Conservation (phyloP, 2,888 invertebrate species). For the Parnassius smintheus region DNA sequence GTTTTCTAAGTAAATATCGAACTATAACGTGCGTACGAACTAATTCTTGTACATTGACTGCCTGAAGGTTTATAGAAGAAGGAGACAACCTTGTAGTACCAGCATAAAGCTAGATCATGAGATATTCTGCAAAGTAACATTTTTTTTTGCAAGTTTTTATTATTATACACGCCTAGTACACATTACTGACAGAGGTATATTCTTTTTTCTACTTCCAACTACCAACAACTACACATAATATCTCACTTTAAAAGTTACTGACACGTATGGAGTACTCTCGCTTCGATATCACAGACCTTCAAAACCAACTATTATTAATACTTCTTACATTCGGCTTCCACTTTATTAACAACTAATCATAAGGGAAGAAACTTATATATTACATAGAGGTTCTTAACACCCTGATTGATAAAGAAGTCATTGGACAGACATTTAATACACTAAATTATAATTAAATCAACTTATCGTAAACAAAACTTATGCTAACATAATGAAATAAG, state of each 20-base stretch:
- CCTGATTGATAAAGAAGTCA: slow-evolving; percentile 25
- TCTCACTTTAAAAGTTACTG: slow-evolving; percentile 10
- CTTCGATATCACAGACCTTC: slow-evolving; percentile 61
- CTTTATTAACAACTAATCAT: slow-evolving; percentile 9
- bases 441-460: slow-evolving; percentile 26
- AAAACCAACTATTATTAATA: slow-evolving; percentile 42
- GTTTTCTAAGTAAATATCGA: no score
- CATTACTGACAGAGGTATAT: background rate
- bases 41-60: no score
- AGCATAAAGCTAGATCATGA: slow-evolving; percentile 20
- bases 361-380: slow-evolving; percentile 22
- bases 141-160: background rate
- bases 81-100: no score
- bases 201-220: slow-evolving; percentile 1
- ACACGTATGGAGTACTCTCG: slow-evolving; percentile 35
- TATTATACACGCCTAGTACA: slow-evolving; percentile 1
- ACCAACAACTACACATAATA: background rate
- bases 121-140: background rate
- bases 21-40: no score
- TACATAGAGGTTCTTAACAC: slow-evolving; percentile 25
- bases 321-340: slow-evolving; percentile 8
- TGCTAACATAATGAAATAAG: slow-evolving; percentile 22
- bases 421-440: slow-evolving; percentile 21
- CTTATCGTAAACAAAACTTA: slow-evolving; percentile 14
- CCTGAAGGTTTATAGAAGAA: no score